Base-by-base conservation (phyloP, 2,888 invertebrate genomes). In the Ellobium chinense region DNA sequence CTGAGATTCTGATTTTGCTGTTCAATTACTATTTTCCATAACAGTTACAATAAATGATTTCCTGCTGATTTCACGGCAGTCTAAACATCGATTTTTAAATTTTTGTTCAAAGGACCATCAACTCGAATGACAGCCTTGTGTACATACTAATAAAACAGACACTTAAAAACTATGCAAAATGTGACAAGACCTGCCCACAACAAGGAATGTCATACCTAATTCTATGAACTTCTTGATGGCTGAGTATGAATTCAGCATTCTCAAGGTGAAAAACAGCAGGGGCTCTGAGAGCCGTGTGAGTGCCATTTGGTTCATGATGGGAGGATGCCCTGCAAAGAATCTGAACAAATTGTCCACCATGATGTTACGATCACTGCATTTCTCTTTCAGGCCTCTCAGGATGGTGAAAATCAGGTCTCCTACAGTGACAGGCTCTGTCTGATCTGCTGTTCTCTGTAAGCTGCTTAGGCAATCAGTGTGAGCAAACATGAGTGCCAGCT, bases 321-420 rank as follows among this genome's bases (percentile, higher is more conserved):
- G 66, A 21, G 83, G 82, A 73, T 84, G 83, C 21, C 88, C 88
- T 12, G 91, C 92, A 73, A 97, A 94, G 92, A 95, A 97, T 84
- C 95, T 95, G 89, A 96, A 95, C 58, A 98, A 94, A 0, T 97
- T 96, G 85, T 95, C 95, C 88, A 98, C 95, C 89, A 97, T 95
- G 78, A 96, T 94, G 34, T 95, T 95, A 2, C 96, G 95, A 89
- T 95, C 95, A 9, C 96, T 95, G 1, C 97, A 95, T 88, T 96
- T 95, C 65, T 95, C 95, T n/a, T 96, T 95, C 83, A 98, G 94
- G 2, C 96, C 95, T 37, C 96, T 95, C 76, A 97, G 94, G 85
- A 98, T 94, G 93, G 96, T 96, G 91, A 97, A 97, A n/a, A 97
- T 95, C 29, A 97, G 97, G 90, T 98, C 97, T 1, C 96, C 96